phyloP scores from a whole-genome alignment of 2,113 vertebrate genomes.

The Nothobranchius kuhntae region DNA sequence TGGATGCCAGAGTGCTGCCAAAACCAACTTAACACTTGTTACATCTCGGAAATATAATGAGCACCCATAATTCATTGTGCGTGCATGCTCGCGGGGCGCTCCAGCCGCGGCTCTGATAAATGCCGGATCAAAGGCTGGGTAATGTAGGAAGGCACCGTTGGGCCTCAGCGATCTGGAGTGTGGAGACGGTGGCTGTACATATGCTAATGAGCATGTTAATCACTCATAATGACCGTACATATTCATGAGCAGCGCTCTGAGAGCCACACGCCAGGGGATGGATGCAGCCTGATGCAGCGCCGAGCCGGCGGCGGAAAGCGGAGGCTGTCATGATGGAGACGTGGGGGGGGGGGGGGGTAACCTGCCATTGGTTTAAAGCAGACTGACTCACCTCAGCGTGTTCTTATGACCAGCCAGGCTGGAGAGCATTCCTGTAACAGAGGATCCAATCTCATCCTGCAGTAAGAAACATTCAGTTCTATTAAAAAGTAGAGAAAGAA shows the following conservation, averaged over 20 bases:
- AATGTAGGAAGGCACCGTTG: slow-evolving; percentile 64
- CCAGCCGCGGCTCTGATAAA: slow-evolving; percentile 62
- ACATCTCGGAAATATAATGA: slow-evolving; percentile 59
- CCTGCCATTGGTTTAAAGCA: slow-evolving; percentile 29
- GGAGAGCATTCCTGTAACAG: too few relatives aligned
- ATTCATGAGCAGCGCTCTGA: slow-evolving; percentile 75
- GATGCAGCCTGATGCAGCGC: slow-evolving; percentile 52
- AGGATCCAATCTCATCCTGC: too few relatives aligned
- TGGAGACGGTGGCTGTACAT: slow-evolving; percentile 60
- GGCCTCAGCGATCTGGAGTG: slow-evolving; percentile 71
- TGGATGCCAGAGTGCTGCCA: slow-evolving; percentile 14
- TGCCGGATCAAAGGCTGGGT: slow-evolving; percentile 70
- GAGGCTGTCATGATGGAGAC: slow-evolving; percentile 46
- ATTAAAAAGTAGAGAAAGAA: too few relatives aligned
- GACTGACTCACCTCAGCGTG: slow-evolving; percentile 15
- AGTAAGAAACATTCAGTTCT: too few relatives aligned
- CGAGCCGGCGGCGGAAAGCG: slow-evolving; percentile 40
- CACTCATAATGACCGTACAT: slow-evolving; percentile 77
- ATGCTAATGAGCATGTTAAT: slow-evolving; percentile 80
- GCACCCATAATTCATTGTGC: slow-evolving; percentile 69
- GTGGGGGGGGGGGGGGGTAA: slow-evolving; percentile 57
- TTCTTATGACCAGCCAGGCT: too few relatives aligned
- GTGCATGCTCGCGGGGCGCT: slow-evolving; percentile 45
- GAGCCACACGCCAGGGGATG: slow-evolving; percentile 45
- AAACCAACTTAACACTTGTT: slow-evolving; percentile 31